Evolutionary conservation across 2,888 invertebrate species (phyloP).

Genomic region (Herminia tarsipennalis): DNA sequence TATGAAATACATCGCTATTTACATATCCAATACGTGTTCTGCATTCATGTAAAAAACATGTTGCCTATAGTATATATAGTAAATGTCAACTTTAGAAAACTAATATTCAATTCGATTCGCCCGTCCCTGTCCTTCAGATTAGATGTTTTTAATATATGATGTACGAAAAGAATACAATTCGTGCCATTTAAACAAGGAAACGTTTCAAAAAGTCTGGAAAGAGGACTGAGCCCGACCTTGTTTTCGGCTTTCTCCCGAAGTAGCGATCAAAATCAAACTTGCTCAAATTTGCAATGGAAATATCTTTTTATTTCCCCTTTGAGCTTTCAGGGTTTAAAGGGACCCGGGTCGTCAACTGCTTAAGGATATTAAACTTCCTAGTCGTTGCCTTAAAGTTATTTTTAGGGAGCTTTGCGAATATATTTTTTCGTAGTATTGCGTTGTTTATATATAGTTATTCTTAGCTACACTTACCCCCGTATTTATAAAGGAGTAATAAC

Average conservation of each 20-base stretch:
- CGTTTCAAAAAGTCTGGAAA: conserved; percentile 27
- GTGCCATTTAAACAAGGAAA: conserved; percentile 25
- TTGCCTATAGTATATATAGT: too few species aligned
- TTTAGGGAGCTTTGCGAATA: conserved; percentile 34
- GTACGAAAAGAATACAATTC: conserved; percentile 15
- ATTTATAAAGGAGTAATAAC: too few species aligned
- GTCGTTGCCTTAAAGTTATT: conserved; percentile 45
- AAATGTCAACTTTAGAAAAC: too few species aligned
- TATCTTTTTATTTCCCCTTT: conserved; percentile 74
- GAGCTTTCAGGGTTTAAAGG: conserved; percentile 64
- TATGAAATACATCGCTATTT: too few species aligned
- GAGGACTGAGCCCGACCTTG: conserved; percentile 44
- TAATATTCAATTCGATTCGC: too few species aligned
- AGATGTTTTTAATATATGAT: too few species aligned
- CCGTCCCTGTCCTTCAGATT: too few species aligned
- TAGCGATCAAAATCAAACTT: conserved; percentile 72
- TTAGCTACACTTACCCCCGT: conserved; percentile 3
- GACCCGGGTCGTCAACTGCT: conserved; percentile 62
- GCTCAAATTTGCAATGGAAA: conserved; percentile 69
- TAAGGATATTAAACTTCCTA: conserved; percentile 65
- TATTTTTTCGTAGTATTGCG: conserved; percentile 20
- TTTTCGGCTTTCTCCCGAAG: conserved; percentile 56
- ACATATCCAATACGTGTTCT: too few species aligned
- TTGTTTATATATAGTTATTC: too few species aligned
- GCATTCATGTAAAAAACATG: too few species aligned